These are phyloP conservation scores for Sternotherus odoratus DNA, from an alignment of 2,797 vertebrate species.

Conservation along the genomic window DNA sequence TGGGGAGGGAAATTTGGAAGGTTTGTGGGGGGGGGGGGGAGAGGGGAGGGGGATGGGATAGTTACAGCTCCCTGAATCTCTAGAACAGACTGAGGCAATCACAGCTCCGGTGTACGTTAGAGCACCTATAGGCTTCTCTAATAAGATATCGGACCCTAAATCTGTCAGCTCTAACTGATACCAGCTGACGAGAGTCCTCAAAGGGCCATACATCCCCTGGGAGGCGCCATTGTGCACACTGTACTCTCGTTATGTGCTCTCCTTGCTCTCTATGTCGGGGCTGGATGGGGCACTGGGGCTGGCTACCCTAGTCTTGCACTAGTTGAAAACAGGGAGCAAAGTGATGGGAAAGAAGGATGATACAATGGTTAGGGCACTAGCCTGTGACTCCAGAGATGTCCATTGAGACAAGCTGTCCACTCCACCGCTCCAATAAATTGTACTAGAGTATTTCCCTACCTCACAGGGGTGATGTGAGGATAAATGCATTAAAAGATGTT, in stretches of 20 bases:
- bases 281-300: not conserved
- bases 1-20: not conserved
- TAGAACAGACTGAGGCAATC: no score
- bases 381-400: not conserved
- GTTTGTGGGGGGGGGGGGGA: no score
- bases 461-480: not conserved
- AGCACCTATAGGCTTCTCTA: not conserved
- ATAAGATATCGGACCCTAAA: not conserved
- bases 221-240: not conserved
- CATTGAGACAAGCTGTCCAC: not conserved
- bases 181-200: no score
- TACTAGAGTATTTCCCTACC: not conserved
- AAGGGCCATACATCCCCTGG: not conserved
- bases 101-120: no score
- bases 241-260: not conserved
- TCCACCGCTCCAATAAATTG: not conserved
- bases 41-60: accelerated
- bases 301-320: not conserved
- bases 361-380: not conserved
- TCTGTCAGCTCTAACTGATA: not conserved
- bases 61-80: no score
- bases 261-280: not conserved
- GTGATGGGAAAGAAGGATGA: not conserved
- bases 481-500: not conserved
- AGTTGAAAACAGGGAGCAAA: not conserved